Percentiles rank a stretch among this genome's conserved stretches.
phyloP scores from a whole-genome alignment of 2,113 vertebrate species.

The Notiomystis cincta region DNA sequence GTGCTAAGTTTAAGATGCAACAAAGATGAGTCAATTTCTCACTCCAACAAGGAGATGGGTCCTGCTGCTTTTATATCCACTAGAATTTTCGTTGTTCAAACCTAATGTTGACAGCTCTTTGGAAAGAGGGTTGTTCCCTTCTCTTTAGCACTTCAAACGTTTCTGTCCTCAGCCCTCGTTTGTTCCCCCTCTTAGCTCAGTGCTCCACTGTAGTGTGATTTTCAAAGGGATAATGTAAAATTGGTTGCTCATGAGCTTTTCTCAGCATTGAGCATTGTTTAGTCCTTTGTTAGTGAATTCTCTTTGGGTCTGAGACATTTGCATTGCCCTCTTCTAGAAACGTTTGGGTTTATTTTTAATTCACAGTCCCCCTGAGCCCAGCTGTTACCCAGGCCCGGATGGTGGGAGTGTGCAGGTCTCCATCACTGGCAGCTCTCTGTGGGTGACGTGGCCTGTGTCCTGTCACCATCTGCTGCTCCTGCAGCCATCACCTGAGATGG shows the following conservation, averaged over 20 bases:
- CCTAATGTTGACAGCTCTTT: background rate
- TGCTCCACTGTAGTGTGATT: background rate
- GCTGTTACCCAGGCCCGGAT: background rate
- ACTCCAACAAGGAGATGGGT: background rate
- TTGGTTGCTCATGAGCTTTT: background rate
- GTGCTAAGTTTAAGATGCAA: background rate
- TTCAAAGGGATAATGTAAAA: background rate
- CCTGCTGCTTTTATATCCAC: background rate
- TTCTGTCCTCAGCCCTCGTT: background rate
- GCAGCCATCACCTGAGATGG: fast-evolving
- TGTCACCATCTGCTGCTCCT: background rate
- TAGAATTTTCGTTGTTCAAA: background rate
- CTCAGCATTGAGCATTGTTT: background rate
- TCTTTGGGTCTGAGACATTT: background rate
- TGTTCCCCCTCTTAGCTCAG: background rate
- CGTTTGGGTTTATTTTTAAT: background rate
- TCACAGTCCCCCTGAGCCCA: background rate
- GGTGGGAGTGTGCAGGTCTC: background rate
- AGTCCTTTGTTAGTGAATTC: background rate
- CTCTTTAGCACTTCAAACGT: background rate
- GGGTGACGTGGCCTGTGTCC: fast-evolving
- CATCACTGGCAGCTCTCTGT: fast-evolving
- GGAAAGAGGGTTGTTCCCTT: background rate
- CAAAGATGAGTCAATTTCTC: background rate
- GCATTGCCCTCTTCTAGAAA: background rate